Evolutionary conservation across 2,113 vertebrate species (phyloP), one percentile per base, ranked within the genome.

Genomic region (Scartelaos histophorus): DNA sequence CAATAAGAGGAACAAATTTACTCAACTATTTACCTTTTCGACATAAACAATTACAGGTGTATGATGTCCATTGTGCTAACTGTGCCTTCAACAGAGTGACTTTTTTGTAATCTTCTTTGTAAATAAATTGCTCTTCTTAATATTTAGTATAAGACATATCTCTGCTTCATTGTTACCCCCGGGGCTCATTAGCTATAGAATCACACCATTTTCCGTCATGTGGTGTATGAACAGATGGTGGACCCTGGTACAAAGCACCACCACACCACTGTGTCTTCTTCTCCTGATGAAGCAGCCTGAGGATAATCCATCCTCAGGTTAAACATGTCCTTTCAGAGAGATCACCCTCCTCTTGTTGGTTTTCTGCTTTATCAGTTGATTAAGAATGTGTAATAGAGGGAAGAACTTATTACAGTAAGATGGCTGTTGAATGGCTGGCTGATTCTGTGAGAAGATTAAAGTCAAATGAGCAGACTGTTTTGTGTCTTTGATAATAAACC

Each of bases 241-340:
- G 58, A 46, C 76, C 61, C 21, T 77, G 56, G 73, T 34, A 70
- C 71, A 24, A 29, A 81, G 61, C 67, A 38, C 61, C 70, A 54
- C 56, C 71, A 19, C 66, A 38, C 46, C 21, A 22, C 35, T 70
- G 56, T 72, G 56, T 53, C 70, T 54, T 38, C 46, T 68, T 67
- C 29, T 69, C 46, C 49, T 25, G 9, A 67, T 71, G 73, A n/a
- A 67, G 70, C 62, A 21, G 65, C 24, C 25, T 16, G 70, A 80
- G 47, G 53, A 45, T 80, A 70, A 77, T 74, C 73, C 70, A 62
- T 80, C 49, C 75, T 76, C 76, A 74, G 80, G 61, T 85, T 81
- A 71, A 78, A 79, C 34, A 77, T 76, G 77, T 70, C 71, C 69
- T 43, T 73, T 66, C 53, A 68, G 67, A 53, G 69, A 66, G 66